Evolutionary conservation across 1,140 invertebrate genomes (phyloP), one percentile per base, ranked within the genome.

Genomic region (Phocides pigmalion): DNA sequence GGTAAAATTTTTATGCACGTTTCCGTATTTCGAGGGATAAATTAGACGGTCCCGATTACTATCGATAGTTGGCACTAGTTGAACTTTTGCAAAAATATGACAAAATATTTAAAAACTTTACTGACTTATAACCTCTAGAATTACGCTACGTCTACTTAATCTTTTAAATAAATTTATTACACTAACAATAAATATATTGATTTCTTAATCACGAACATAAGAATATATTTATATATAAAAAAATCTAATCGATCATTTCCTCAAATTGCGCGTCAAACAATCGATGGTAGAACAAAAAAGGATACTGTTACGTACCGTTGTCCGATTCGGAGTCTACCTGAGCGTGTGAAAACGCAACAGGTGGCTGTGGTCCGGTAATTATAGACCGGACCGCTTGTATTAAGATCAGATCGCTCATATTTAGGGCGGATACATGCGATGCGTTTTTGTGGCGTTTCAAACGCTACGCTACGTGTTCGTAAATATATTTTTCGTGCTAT

Each of bases 291-390:
- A 84, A 84, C 79, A 81, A 85, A 87, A 84, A 82, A 76, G 72
- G 71, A 81, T 86, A 82, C 84, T 73, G 82, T 88, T 86, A 84
- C 71, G 62, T 54, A 69, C 74, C 64, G 75, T 80, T 75, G 79
- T 82, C 81, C 79, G 72, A 77, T 64, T 69, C 59, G 32, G 50
- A 56, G 78, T 74, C 80, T 88, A 85, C 82, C 74, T 76, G 78
- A 64, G 70, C 88, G 88, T 90, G 88, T 89, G 88, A 90, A 90
- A 85, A 82, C 72, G 61, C 72, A 87, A 90, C 88, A 90, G 88
- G 88, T 90, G 88, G 76, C 72, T 76, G 69, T 68, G 73, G 79
- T 80, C 68, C 72, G 64, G 78, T 83, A 86, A 86, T 86, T 86
- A 84, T 82, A 76, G 74, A 76, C 44, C 58, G 58, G 58, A 61